Evolutionary conservation across 2,888 invertebrate species (phyloP).

Genomic region (Rhogogaster chlorosoma): DNA sequence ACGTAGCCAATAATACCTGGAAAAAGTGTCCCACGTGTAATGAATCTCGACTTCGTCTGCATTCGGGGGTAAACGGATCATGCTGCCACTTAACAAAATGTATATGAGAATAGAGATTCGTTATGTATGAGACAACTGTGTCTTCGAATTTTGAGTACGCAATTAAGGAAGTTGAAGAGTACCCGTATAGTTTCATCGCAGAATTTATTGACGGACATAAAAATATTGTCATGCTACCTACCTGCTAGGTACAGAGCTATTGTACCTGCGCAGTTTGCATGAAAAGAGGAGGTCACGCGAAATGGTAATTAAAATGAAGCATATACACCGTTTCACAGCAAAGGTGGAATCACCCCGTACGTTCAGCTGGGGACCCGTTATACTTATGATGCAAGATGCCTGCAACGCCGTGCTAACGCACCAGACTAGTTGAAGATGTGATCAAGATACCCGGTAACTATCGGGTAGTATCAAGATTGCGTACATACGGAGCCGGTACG

Average conservation of each 20-base stretch:
- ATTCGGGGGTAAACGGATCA: not conserved
- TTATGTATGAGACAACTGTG: not conserved
- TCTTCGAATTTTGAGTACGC: not conserved
- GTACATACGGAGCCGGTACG: slow-evolving; percentile 15
- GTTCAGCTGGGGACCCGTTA: slow-evolving; percentile 33
- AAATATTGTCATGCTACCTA: slow-evolving; percentile 21
- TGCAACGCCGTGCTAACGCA: slow-evolving; percentile 30
- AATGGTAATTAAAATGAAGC: slow-evolving; percentile 44
- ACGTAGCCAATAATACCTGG: not conserved
- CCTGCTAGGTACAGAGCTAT: not conserved
- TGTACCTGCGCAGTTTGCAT: slow-evolving; percentile 29
- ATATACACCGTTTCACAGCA: slow-evolving; percentile 32
- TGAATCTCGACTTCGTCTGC: not conserved
- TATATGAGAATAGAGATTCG: not conserved
- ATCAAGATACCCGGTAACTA: slow-evolving; percentile 46
- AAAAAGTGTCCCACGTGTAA: not conserved
- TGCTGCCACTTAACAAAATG: not conserved
- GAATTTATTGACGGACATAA: slow-evolving; percentile 20
- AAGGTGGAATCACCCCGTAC: slow-evolving; percentile 32
- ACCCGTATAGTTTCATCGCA: not conserved
- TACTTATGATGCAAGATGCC: slow-evolving; percentile 43
- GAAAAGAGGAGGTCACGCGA: slow-evolving; percentile 35
- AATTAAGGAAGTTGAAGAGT: not conserved
- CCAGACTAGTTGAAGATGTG: slow-evolving; percentile 36
- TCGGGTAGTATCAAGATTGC: slow-evolving; percentile 37